phyloP scores from a whole-genome alignment of 2,113 vertebrate species.

The Calidris pygmaea region DNA sequence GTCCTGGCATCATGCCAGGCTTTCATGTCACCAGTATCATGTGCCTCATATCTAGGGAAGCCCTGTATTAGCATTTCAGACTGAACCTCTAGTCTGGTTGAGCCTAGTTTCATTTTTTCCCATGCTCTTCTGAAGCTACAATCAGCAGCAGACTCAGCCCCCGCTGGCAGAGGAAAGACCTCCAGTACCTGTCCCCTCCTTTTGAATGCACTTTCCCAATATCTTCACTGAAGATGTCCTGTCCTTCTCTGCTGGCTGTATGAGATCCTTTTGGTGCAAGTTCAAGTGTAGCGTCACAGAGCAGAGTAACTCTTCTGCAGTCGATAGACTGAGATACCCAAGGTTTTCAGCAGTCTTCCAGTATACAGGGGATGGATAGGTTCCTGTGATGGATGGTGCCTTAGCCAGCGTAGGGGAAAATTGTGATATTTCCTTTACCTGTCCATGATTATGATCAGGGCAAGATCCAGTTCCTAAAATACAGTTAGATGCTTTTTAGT shows the following conservation, averaged over 20 bases:
- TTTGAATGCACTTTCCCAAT: neutral
- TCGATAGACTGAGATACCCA: no score
- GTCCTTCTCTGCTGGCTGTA: neutral
- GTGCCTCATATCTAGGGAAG: neutral
- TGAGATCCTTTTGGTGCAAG: neutral
- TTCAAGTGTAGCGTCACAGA: neutral
- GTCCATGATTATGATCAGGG: neutral
- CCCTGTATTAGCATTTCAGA: neutral
- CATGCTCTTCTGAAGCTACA: neutral
- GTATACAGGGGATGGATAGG: neutral
- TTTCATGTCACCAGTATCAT: rapidly evolving
- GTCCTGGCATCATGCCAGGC: neutral
- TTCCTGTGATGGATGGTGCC: neutral
- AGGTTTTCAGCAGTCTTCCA: neutral
- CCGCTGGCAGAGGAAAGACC: neutral
- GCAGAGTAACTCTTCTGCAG: neutral
- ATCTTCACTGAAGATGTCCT: neutral
- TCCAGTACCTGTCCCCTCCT: neutral
- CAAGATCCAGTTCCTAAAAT: neutral
- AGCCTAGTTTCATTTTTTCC: neutral
- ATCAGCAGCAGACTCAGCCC: neutral
- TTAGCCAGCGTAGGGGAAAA: neutral
- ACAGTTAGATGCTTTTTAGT: neutral
- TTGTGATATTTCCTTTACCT: neutral
- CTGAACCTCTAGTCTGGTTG: neutral